Base-by-base conservation (phyloP, 2,888 invertebrate genomes). In the Disparrhopalites patrizii region DNA sequence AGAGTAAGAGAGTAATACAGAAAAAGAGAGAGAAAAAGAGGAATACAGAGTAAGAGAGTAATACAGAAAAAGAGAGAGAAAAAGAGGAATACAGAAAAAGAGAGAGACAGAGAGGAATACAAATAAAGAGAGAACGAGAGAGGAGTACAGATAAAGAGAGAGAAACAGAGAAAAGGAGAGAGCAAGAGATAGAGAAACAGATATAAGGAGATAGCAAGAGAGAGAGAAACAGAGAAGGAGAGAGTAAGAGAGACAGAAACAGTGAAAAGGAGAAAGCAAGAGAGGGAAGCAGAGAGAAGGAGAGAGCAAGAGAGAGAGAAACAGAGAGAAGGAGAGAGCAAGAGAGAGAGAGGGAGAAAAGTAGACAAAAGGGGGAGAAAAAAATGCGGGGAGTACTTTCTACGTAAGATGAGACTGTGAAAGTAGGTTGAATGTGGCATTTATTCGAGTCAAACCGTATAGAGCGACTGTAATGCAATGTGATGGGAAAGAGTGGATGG, bases 381-480 rank as follows among this genome's bases (percentile, higher is more conserved):
- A n/a, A n/a, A n/a, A n/a, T n/a, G n/a, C n/a, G n/a, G n/a, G n/a
- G n/a, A n/a, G n/a, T n/a, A n/a, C n/a, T n/a, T n/a, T n/a, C n/a
- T n/a, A n/a, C n/a, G n/a, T n/a, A n/a, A n/a, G n/a, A n/a, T n/a
- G n/a, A n/a, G n/a, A n/a, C n/a, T n/a, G 31, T 56, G 43, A 65
- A 65, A 65, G 60, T 60, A 58, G 60, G 60, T 65, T 60, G 65
- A 65, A 60, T 52, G 58, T 65, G 60, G 54, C 65, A 65, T 60
- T 65, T 65, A 51, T 54, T 51, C 65, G 65, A 65, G 65, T 65
- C 65, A 65, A 65, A 65, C 65, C 58, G 60, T 65, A 65, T 60
- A 65, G 60, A 65, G 65, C 54, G 65, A 65, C 57, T 60, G 65
- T 60, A 65, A 65, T 65, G 60, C 20, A 38, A 60, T 52, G 51